Conservation (phyloP, 2,797 vertebrate genomes). For the Stomatorhinus walkeri region DNA sequence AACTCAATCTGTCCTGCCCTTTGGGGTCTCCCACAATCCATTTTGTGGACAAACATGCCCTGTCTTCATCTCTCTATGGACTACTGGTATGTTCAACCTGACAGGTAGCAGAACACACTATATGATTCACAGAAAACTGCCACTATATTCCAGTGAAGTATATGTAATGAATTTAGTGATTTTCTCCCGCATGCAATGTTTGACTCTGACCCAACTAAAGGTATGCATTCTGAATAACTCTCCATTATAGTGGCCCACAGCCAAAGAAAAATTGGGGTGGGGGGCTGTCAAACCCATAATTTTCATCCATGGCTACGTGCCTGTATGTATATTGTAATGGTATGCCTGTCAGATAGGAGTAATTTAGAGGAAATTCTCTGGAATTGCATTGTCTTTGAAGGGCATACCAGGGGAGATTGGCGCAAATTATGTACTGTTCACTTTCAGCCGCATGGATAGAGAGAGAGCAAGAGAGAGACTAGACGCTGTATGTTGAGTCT, state of each 20-base stretch:
- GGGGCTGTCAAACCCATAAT: background rate
- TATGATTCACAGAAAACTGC: background rate
- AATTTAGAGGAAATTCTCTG: background rate
- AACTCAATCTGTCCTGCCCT: background rate
- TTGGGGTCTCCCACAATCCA: background rate
- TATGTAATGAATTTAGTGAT: background rate
- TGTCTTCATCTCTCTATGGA: background rate
- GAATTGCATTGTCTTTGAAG: background rate
- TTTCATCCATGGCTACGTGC: background rate
- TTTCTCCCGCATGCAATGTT: background rate
- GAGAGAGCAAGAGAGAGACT: background rate
- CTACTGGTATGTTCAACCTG: background rate
- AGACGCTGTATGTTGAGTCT: background rate
- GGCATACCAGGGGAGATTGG: background rate
- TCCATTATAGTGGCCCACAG: background rate
- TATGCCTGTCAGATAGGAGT: background rate
- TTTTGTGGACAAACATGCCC: background rate
- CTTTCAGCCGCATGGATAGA: background rate
- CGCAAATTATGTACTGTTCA: background rate
- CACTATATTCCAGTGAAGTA: background rate
- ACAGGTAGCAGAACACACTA: background rate
- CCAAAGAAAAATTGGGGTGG: background rate
- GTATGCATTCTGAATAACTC: background rate
- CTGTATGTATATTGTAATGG: background rate
- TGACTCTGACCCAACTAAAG: background rate